Conservation (phyloP, 2,797 vertebrate species). For the Oophaga sylvatica region DNA sequence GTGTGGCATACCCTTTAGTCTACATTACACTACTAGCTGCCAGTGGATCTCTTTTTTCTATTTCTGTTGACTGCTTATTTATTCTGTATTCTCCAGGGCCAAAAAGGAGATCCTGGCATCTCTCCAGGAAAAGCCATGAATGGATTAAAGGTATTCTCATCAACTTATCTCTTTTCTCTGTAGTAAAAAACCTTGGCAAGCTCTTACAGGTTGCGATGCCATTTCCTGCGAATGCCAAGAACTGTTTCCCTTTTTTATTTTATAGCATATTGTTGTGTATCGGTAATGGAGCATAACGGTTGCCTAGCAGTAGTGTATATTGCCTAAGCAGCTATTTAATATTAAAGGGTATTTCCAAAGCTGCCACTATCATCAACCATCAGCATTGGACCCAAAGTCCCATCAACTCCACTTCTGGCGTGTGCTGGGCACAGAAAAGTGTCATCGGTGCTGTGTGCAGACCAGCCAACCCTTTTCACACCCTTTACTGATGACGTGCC, state of each 20-base stretch:
- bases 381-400: no score
- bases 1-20: no score
- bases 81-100: slow-evolving; percentile 80
- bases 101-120: slow-evolving; percentile 92
- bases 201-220: not conserved
- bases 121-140: slow-evolving; percentile 89
- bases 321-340: not conserved
- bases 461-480: no score
- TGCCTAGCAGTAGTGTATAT: not conserved
- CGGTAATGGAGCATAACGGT: not conserved
- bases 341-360: not conserved
- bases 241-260: not conserved
- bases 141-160: slow-evolving; percentile 87
- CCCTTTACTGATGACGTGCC: no score
- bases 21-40: not conserved
- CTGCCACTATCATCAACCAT: no score
- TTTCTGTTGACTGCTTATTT: slow-evolving; percentile 16
- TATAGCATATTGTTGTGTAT: not conserved
- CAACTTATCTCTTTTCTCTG: not conserved
- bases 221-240: not conserved
- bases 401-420: no score
- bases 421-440: no score
- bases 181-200: not conserved
- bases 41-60: not conserved
- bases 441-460: no score